Evolutionary conservation across 2,888 invertebrate genomes (phyloP).

Genomic region (Amiota communis): DNA sequence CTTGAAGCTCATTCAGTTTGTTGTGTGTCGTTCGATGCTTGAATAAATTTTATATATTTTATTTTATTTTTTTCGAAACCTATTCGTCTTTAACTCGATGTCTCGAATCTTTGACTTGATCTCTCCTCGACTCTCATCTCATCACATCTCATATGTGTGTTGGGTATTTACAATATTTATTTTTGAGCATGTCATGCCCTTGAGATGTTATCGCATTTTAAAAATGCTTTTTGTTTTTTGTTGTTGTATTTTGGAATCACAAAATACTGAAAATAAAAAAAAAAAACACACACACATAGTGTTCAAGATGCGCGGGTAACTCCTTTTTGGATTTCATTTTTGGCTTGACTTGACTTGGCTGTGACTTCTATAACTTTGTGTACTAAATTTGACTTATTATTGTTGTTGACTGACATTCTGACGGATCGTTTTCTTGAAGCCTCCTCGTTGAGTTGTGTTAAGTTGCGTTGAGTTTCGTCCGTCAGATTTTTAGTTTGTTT

Average conservation of each 20-base stretch:
- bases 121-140: not conserved
- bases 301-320: not conserved
- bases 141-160: not conserved
- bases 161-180: not conserved
- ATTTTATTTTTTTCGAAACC: constrained; percentile 5
- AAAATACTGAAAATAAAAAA: constrained; percentile 28
- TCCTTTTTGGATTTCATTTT: not conserved
- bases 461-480: constrained; percentile 28
- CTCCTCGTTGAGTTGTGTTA: not conserved
- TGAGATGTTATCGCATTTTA: constrained; percentile 55
- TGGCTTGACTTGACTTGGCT: too few relatives aligned
- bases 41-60: constrained; percentile 16
- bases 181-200: constrained; percentile 62
- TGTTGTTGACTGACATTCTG: constrained; percentile 56
- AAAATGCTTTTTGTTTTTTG: constrained; percentile 27
- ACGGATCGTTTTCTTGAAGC: constrained; percentile 36
- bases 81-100: constrained; percentile 5
- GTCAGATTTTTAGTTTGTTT: constrained; percentile 52
- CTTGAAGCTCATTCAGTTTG: constrained; percentile 11
- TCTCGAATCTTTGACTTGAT: constrained; percentile 14
- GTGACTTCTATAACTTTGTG: too few relatives aligned
- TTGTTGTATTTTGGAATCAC: not conserved
- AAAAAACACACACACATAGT: not conserved
- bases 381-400: not conserved
- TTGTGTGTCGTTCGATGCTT: constrained; percentile 10